Percentiles rank a stretch among this genome's conserved stretches.
Evolutionary conservation across 2,113 vertebrate species (phyloP).

Genomic region (Neolamprologus brichardi): DNA sequence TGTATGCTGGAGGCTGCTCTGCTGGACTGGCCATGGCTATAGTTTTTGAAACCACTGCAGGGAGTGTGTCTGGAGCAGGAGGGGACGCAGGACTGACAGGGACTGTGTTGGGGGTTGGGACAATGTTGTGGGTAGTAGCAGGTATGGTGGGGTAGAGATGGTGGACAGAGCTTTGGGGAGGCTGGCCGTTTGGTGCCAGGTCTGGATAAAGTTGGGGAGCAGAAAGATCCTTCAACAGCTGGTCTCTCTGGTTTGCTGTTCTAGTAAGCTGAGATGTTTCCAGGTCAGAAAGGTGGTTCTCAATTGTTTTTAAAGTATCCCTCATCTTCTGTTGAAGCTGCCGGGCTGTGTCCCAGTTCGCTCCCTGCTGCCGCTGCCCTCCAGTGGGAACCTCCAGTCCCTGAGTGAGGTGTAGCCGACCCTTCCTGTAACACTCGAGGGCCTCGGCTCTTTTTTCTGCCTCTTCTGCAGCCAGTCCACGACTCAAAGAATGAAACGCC

Average conservation of each 20-base stretch:
- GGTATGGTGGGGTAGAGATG: constrained; percentile 76
- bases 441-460: constrained; percentile 73
- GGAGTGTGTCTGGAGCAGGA: not conserved
- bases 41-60: constrained; percentile 12
- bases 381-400: constrained; percentile 72
- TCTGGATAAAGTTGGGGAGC: constrained; percentile 24
- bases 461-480: constrained; percentile 80
- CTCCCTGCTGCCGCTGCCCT: constrained; percentile 57
- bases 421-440: constrained; percentile 75
- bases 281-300: constrained; percentile 66
- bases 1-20: constrained; percentile 87
- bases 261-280: constrained; percentile 44
- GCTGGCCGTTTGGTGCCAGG: constrained; percentile 1
- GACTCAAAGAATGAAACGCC: constrained; percentile 79
- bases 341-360: constrained; percentile 78
- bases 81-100: constrained; percentile 50
- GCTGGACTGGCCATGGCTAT: constrained; percentile 28
- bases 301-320: constrained; percentile 76
- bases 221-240: constrained; percentile 9
- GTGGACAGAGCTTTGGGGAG: constrained; percentile 9
- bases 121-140: constrained; percentile 5
- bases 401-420: constrained; percentile 74
- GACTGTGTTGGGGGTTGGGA: not conserved
- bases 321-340: constrained; percentile 85
- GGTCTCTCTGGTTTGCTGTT: not conserved